Conservation (phyloP, 2,113 vertebrate species). For the Nothoprocta perdicaria region DNA sequence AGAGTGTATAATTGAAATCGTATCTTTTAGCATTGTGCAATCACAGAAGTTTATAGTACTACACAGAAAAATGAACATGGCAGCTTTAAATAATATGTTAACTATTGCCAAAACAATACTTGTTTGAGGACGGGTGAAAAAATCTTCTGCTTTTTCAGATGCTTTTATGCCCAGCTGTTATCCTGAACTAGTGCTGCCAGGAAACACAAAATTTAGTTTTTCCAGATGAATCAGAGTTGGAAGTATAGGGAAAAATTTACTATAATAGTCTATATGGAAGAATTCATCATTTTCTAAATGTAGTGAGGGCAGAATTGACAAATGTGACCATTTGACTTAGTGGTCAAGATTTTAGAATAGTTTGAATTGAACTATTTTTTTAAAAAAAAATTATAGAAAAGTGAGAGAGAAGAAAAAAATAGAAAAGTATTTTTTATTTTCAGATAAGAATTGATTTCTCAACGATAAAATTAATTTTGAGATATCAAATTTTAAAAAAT, state of each 20-base stretch:
- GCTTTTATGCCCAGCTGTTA: neutral
- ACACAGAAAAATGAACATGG: neutral
- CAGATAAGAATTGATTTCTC: neutral
- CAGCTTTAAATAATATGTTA: neutral
- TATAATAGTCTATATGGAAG: accelerated
- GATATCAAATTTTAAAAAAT: neutral
- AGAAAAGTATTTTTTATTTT: neutral
- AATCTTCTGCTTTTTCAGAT: neutral
- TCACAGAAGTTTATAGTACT: neutral
- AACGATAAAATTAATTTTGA: neutral
- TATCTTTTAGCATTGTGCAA: neutral
- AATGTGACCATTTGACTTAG: neutral
- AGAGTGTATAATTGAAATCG: neutral
- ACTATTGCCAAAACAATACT: accelerated
- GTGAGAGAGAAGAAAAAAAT: accelerated
- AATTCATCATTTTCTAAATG: neutral
- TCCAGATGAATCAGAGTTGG: neutral
- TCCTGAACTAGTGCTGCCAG: neutral
- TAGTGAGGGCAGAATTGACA: neutral
- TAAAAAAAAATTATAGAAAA: neutral
- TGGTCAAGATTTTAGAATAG: neutral
- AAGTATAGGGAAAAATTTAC: neutral
- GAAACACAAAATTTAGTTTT: neutral
- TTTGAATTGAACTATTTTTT: neutral
- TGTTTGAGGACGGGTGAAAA: neutral